These are phyloP conservation scores for Macrophya annulata DNA, from an alignment of 2,888 invertebrate genomes.

Conservation along the genomic window DNA sequence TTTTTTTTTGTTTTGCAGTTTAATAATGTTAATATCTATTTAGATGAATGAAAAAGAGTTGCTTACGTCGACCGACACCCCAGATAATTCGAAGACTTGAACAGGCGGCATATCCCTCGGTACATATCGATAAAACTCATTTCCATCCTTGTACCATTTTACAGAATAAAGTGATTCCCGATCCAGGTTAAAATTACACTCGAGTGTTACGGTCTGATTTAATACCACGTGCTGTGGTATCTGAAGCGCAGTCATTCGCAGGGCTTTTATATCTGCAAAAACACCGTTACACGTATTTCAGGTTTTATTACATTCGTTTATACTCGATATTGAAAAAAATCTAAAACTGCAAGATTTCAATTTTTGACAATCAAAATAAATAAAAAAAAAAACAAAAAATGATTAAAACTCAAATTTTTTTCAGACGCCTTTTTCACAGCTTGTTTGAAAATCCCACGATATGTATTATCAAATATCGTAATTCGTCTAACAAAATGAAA, in stretches of 20 bases:
- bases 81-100: slow-evolving; percentile 89
- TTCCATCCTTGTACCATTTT: slow-evolving; percentile 96
- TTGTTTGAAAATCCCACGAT: no score
- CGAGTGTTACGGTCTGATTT: slow-evolving; percentile 88
- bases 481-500: no score
- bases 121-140: slow-evolving; percentile 93
- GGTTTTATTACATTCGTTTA: no score
- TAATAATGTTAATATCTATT: neutral
- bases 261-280: slow-evolving; percentile 65
- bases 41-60: slow-evolving; percentile 8
- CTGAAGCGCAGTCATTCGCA: slow-evolving; percentile 89
- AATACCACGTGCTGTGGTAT: slow-evolving; percentile 92
- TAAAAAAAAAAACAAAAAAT: no score
- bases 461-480: no score
- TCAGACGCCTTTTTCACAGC: no score
- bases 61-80: slow-evolving; percentile 94
- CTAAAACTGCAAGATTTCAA: no score
- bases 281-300: no score
- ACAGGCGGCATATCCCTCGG: slow-evolving; percentile 91
- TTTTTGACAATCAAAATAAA: no score
- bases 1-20: neutral
- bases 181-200: slow-evolving; percentile 92
- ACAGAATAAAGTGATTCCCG: slow-evolving; percentile 92
- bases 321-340: no score
- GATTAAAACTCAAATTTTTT: no score